These are phyloP conservation scores for Darevskia nairensis DNA, from an alignment of 2,797 vertebrate genomes.

Conservation along the genomic window DNA sequence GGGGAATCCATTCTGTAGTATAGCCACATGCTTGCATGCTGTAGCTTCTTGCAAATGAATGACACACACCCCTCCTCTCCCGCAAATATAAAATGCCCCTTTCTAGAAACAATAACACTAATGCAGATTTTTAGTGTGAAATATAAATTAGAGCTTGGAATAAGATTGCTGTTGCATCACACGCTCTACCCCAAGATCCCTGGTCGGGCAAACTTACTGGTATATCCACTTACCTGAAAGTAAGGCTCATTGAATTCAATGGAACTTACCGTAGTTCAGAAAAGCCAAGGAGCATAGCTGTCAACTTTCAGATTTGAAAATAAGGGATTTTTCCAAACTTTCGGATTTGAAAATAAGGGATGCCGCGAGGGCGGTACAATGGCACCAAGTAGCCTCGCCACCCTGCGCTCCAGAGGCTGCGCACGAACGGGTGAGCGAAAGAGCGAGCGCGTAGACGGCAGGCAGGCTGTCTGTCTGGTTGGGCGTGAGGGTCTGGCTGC, in stretches of 20 bases:
- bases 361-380: too few species aligned
- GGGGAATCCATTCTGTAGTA: constrained; percentile 31
- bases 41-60: constrained; percentile 33
- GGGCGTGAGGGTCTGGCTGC: too few species aligned
- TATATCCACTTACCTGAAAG: too few species aligned
- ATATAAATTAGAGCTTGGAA: not conserved
- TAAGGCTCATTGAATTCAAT: not conserved
- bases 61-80: not conserved
- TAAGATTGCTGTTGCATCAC: not conserved
- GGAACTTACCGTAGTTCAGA: too few species aligned
- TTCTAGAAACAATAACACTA: not conserved
- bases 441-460: too few species aligned
- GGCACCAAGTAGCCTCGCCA: too few species aligned
- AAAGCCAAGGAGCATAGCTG: not conserved
- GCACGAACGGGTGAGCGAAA: too few species aligned
- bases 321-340: too few species aligned
- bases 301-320: too few species aligned
- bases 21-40: not conserved
- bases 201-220: not conserved
- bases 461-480: too few species aligned
- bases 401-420: too few species aligned
- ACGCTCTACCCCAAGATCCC: not conserved
- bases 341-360: too few species aligned
- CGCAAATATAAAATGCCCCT: not conserved
- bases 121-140: not conserved